These are phyloP conservation scores for Gulo gulo DNA, from an alignment of 2,113 vertebrate species.

Conservation along the genomic window DNA sequence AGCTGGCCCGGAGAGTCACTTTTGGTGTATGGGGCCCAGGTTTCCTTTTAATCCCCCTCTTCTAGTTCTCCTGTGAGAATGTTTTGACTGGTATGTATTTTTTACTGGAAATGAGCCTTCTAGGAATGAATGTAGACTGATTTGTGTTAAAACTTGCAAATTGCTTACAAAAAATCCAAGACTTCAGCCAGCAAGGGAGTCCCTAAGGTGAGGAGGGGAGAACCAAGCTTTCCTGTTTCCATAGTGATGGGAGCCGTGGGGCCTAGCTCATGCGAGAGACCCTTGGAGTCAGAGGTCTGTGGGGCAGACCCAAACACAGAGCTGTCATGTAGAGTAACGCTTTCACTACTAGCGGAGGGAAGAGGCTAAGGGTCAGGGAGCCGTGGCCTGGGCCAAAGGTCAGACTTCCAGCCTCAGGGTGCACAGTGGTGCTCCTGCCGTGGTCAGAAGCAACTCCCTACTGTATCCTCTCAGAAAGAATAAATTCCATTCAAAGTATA, in stretches of 20 bases:
- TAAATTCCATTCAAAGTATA: not conserved
- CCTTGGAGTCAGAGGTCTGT: not conserved
- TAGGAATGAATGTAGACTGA: not conserved
- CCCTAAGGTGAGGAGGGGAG: not conserved
- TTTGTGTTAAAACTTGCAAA: not conserved
- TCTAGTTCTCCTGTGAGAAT: not conserved
- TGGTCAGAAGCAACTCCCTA: not conserved
- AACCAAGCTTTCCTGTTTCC: not conserved
- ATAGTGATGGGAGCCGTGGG: not conserved
- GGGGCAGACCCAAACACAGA: not conserved
- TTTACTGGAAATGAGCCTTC: not conserved
- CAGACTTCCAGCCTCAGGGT: not conserved
- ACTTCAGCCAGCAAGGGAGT: not conserved
- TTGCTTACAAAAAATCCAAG: not conserved
- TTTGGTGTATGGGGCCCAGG: not conserved
- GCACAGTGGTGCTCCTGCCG: not conserved
- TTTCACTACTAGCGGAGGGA: not conserved
- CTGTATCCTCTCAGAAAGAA: not conserved
- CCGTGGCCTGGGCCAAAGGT: not conserved
- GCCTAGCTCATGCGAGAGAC: not conserved
- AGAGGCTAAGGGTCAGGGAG: not conserved
- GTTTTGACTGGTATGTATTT: not conserved
- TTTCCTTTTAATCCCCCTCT: not conserved
- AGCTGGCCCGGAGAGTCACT: not conserved
- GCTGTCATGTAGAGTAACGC: not conserved